Conservation (phyloP, 1,140 invertebrate species). For the Amyelois transitella region DNA sequence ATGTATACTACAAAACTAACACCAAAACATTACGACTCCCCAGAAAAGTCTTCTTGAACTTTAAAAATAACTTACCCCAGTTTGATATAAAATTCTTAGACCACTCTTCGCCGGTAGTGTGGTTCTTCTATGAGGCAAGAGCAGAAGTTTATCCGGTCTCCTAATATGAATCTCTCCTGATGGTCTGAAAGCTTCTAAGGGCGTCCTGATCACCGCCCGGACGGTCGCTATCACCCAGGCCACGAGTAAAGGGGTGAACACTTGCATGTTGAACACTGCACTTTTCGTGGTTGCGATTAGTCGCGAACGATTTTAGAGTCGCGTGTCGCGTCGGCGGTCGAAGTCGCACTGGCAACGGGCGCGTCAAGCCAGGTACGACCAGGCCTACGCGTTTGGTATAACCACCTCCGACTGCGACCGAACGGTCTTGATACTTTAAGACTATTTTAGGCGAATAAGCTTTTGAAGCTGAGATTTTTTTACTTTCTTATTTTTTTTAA, state of each 20-base stretch:
- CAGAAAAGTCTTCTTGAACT: too few relatives aligned
- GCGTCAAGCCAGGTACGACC: constrained; percentile 60
- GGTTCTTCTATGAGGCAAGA: constrained; percentile 49
- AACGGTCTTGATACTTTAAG: constrained; percentile 42
- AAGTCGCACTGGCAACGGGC: constrained; percentile 51
- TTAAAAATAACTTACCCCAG: constrained; percentile 55
- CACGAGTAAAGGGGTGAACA: constrained; percentile 47
- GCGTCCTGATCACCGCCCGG: constrained; percentile 53
- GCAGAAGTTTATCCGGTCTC: constrained; percentile 58
- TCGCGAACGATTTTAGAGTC: constrained; percentile 24
- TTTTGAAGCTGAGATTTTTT: not conserved
- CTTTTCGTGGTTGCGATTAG: constrained; percentile 14
- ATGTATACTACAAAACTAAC: too few relatives aligned
- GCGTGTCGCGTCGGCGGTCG: constrained; percentile 30
- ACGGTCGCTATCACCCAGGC: constrained; percentile 39
- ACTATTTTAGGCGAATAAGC: constrained; percentile 10
- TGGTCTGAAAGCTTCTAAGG: constrained; percentile 62
- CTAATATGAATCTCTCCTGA: constrained; percentile 54
- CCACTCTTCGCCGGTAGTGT: constrained; percentile 44
- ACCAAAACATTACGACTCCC: too few relatives aligned
- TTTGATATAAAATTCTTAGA: constrained; percentile 61
- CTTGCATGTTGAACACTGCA: constrained; percentile 45
- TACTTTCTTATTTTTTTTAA: too few relatives aligned
- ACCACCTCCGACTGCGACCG: constrained; percentile 46
- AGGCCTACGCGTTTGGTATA: constrained; percentile 66